Conservation (phyloP, 1,140 invertebrate species). For the Papilio aristodemus region DNA sequence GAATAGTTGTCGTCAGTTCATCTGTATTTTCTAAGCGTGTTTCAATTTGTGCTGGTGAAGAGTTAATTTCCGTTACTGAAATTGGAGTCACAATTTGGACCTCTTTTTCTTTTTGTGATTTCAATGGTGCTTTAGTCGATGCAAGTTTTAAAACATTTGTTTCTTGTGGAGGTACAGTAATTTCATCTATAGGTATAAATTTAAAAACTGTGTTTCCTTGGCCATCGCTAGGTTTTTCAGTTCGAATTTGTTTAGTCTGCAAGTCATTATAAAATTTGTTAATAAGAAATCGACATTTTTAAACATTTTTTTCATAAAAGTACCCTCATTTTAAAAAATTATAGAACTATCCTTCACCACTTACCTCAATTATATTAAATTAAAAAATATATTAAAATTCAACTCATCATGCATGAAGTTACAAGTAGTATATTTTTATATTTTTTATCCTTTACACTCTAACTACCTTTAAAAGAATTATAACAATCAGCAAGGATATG, state of each 20-base stretch:
- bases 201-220: constrained; percentile 71
- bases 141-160: constrained; percentile 75
- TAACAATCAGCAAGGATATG: constrained; percentile 34
- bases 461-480: constrained; percentile 34
- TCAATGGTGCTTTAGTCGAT: constrained; percentile 55
- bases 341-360: constrained; percentile 47
- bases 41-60: constrained; percentile 57
- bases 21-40: constrained; percentile 47
- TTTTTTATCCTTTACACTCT: constrained; percentile 12
- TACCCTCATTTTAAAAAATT: neutral
- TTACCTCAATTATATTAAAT: constrained; percentile 45
- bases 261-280: constrained; percentile 52
- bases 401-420: constrained; percentile 35
- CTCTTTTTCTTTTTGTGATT: constrained; percentile 46
- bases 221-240: constrained; percentile 72
- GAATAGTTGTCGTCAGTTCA: constrained; percentile 48
- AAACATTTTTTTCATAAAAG: neutral
- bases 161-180: constrained; percentile 60
- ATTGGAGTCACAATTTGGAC: constrained; percentile 42
- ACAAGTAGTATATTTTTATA: constrained; percentile 15
- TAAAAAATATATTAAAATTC: constrained; percentile 14
- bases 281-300: constrained; percentile 23
- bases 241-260: constrained; percentile 79
- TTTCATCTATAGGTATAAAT: constrained; percentile 78
- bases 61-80: constrained; percentile 51